phyloP scores from a whole-genome alignment of 2,113 vertebrate species.

The Alexandromys fortis region DNA sequence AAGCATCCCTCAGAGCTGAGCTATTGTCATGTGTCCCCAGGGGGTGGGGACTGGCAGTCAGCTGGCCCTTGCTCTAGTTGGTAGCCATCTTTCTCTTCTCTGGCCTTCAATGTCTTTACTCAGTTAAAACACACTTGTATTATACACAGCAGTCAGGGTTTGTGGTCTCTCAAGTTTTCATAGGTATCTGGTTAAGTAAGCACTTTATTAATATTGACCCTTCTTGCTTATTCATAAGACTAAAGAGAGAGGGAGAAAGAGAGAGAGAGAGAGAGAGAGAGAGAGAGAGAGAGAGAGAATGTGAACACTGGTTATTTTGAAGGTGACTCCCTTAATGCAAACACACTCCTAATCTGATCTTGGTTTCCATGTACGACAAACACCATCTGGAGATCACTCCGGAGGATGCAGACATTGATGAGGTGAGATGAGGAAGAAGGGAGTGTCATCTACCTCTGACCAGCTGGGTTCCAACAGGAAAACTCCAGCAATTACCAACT shows the following conservation, averaged over 20 bases:
- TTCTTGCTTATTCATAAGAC: constrained; percentile 75
- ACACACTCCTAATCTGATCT: constrained; percentile 61
- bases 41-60: neutral
- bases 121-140: neutral
- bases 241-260: neutral
- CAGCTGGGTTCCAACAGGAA: constrained; percentile 48
- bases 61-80: neutral
- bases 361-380: neutral
- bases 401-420: neutral
- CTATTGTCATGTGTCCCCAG: neutral
- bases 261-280: constrained; percentile 1
- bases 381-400: neutral
- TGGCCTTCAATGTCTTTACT: neutral
- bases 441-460: neutral
- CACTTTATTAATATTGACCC: constrained; percentile 73
- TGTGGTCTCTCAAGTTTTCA: neutral
- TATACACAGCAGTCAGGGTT: neutral
- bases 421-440: neutral
- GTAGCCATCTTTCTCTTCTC: neutral
- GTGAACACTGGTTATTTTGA: constrained; percentile 59
- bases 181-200: neutral
- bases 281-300: constrained; percentile 36
- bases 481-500: neutral
- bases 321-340: constrained; percentile 72
- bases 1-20: neutral